Base-by-base conservation (phyloP, 2,797 vertebrate genomes). In the Lutjanus argentimaculatus region DNA sequence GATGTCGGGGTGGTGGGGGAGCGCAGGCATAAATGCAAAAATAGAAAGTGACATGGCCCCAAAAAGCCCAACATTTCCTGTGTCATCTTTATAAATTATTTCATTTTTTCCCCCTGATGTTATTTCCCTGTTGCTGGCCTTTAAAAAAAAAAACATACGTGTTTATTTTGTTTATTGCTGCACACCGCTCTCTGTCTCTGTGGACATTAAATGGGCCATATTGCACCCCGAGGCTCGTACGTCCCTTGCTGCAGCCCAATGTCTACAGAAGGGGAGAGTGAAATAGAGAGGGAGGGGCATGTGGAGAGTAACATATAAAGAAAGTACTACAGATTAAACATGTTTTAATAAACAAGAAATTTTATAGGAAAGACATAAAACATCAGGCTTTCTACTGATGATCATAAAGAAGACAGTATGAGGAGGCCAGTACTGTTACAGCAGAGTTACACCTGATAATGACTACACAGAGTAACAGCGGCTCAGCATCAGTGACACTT, bases 161-260 rank as follows among this genome's bases (percentile, higher is more conserved):
- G 6, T 77, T 73, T 59, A 58, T 74, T 53, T 69, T 25, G 15
- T 79, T 87, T 77, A 48, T 65, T 21, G 36, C 49, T 46, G 10
- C 53, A 56, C 13, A 56, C 6, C 45, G 62, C 43, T 59, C 42
- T 57, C 14, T 65, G 58, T 73, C 67, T 85, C 68, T 83, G 89
- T 8, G 63, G 67, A 88, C 67, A 79, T 80, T 78, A 93, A 94
- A 87, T 93, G 85, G 93, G 90, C 83, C 93, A 91, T 78, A 87
- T 67, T 83, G 80, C 73, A 82, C 84, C 90, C 88, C 69, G 56
- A 89, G 92, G 93, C 89, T 66, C 56, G n/a, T 72, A 46, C 73
- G 79, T 85, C 80, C 87, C 86, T 86, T 73, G 80, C 88, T 91
- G 84, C 84, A 65, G 71, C 77, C 75, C 76, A 78, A 7, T 69